Conservation (phyloP, 2,888 invertebrate genomes). For the Erebia epiphron region DNA sequence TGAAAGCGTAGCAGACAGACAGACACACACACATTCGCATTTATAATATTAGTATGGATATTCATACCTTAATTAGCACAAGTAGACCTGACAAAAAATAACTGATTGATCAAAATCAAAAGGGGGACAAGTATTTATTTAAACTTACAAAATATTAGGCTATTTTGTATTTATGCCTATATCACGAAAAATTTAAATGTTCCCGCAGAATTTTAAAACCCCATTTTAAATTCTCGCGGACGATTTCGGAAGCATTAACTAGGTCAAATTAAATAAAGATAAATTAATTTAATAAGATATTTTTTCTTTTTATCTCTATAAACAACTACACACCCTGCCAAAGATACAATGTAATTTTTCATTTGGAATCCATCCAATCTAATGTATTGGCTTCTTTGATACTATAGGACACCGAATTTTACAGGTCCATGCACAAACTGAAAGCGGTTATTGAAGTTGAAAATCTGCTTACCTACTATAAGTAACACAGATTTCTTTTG, state of each 20-base stretch:
- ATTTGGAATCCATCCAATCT: slow-evolving; percentile 41
- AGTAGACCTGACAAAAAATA: too few relatives aligned
- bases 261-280: too few relatives aligned
- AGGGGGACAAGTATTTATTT: too few relatives aligned
- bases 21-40: not conserved
- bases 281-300: not conserved
- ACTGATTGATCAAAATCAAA: too few relatives aligned
- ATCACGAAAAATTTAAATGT: too few relatives aligned
- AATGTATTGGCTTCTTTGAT: slow-evolving; percentile 40
- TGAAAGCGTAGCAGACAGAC: not conserved
- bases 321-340: slow-evolving; percentile 16
- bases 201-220: too few relatives aligned
- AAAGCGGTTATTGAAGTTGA: slow-evolving; percentile 4
- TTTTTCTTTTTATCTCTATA: not conserved
- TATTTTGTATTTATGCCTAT: too few relatives aligned
- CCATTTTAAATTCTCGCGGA: too few relatives aligned
- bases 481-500: not conserved
- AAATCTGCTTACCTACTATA: not conserved
- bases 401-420: not conserved
- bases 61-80: too few relatives aligned
- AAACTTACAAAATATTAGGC: too few relatives aligned
- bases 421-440: slow-evolving; percentile 19
- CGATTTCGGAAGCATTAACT: too few relatives aligned
- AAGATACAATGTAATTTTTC: slow-evolving; percentile 36
- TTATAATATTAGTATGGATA: not conserved